Conservation (phyloP, 1,140 invertebrate genomes). For the Phenacoccus solenopsis region DNA sequence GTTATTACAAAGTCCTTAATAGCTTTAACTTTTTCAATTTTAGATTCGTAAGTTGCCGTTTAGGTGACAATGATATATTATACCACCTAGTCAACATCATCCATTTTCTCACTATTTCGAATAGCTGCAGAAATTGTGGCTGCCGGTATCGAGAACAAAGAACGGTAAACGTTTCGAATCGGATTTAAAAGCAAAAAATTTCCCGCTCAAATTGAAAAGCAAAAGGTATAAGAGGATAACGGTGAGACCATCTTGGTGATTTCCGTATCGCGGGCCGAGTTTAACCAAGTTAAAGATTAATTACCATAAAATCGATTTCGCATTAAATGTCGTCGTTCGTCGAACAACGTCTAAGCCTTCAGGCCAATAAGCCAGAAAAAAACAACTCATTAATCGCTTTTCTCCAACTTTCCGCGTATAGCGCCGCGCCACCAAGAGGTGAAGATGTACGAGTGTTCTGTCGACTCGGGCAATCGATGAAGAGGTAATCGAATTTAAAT, state of each 20-base stretch:
- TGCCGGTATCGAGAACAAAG: neutral
- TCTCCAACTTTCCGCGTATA: too few species aligned
- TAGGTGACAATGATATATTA: neutral
- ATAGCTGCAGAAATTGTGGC: neutral
- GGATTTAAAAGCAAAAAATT: too few species aligned
- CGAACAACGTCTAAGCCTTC: neutral
- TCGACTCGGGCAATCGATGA: too few species aligned
- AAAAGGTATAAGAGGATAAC: neutral
- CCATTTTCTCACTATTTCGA: neutral
- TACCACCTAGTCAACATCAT: neutral
- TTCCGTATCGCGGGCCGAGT: neutral
- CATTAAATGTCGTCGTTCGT: neutral
- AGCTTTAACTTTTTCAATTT: slow-evolving; percentile 3
- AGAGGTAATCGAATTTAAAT: too few species aligned
- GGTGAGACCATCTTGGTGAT: neutral
- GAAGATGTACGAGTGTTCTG: too few species aligned
- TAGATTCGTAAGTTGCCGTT: neutral
- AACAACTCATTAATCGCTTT: neutral
- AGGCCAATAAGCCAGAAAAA: neutral
- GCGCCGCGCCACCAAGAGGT: too few species aligned
- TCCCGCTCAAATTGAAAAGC: neutral
- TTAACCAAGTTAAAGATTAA: neutral
- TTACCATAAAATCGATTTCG: slow-evolving; percentile 2
- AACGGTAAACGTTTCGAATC: too few species aligned
- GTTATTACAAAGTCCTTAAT: slow-evolving; percentile 3